Base-by-base conservation (phyloP, 2,888 invertebrate genomes). In the Synanthedon myopaeformis region DNA sequence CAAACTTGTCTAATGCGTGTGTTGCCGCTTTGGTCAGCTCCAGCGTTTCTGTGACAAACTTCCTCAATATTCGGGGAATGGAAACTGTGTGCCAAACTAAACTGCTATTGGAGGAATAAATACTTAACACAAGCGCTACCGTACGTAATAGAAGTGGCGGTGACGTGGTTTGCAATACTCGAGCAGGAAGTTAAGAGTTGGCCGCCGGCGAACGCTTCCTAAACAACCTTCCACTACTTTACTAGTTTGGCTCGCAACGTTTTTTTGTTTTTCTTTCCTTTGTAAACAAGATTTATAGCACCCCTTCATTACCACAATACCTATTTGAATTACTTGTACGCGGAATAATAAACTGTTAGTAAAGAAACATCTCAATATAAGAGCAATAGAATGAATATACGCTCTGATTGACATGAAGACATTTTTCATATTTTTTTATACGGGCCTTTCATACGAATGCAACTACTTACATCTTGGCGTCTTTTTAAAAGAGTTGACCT, bases 171-270 rank as follows among this genome's bases (percentile, higher is more conserved):
- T 49, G 49, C 23, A 49, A 8, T 51, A 53, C 55, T 49, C 41
- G 49, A 57, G 57, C 55, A 58, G 61, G 67, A 71, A 71, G 66
- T 66, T 62, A 65, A 69, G 63, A 64, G 68, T 63, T 64, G 63
- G 64, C 61, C 57, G 58, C 55, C 56, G 54, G 63, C 66, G 60
- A 64, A 62, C 61, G 58, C 64, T 61, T 64, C 57, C 64, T 67
- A 68, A 74, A 66, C 64, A 60, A 72, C 66, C 67, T 64, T 63
- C 64, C 61, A 58, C 65, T 65, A 70, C 63, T 67, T 66, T 62
- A 67, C 62, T 64, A 57, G 55, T 57, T 35, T 56, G 57, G 55
- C 57, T 51, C 53, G 41, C 52, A 58, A 61, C 60, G 59, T 49
- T 58, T 59, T 63, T 62, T 59, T 59, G 64, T 67, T 67, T 62